Conservation (phyloP, 2,797 vertebrate genomes). For the Adrianichthys oophorus region DNA sequence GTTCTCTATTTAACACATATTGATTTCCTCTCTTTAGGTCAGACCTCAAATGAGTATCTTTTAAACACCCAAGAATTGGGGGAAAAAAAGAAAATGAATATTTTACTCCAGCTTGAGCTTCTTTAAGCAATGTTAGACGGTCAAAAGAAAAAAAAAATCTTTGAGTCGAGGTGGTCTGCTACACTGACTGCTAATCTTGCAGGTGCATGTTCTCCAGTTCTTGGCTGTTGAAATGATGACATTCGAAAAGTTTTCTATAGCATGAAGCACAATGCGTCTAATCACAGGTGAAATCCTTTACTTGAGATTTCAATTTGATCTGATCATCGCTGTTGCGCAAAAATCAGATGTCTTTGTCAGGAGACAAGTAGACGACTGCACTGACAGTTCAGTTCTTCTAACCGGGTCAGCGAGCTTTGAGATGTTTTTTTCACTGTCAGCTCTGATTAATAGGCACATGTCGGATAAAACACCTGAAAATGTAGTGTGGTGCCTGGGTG, state of each 20-base stretch:
- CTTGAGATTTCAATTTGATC: constrained; percentile 52
- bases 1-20: constrained; percentile 25
- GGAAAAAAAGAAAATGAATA: constrained; percentile 23
- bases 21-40: constrained; percentile 21
- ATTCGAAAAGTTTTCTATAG: constrained; percentile 39
- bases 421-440: constrained; percentile 63
- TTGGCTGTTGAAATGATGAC: constrained; percentile 23
- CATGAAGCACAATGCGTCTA: constrained; percentile 60
- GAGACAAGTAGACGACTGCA: neutral
- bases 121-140: constrained; percentile 14
- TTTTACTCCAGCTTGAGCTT: constrained; percentile 13
- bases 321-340: constrained; percentile 54
- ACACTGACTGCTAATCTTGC: constrained; percentile 42
- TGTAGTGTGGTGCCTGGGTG: constrained; percentile 59
- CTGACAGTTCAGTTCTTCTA: no score
- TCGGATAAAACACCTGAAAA: constrained; percentile 66
- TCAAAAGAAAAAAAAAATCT: constrained; percentile 9
- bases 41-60: constrained; percentile 26
- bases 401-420: constrained; percentile 65
- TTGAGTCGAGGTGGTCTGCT: constrained; percentile 9
- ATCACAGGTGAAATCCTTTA: constrained; percentile 53
- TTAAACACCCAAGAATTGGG: constrained; percentile 31
- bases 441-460: constrained; percentile 73
- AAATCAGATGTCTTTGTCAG: constrained; percentile 74
- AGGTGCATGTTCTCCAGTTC: constrained; percentile 27